These are phyloP conservation scores for Bradypodion pumilum DNA, from an alignment of 2,797 vertebrate species.

Conservation along the genomic window DNA sequence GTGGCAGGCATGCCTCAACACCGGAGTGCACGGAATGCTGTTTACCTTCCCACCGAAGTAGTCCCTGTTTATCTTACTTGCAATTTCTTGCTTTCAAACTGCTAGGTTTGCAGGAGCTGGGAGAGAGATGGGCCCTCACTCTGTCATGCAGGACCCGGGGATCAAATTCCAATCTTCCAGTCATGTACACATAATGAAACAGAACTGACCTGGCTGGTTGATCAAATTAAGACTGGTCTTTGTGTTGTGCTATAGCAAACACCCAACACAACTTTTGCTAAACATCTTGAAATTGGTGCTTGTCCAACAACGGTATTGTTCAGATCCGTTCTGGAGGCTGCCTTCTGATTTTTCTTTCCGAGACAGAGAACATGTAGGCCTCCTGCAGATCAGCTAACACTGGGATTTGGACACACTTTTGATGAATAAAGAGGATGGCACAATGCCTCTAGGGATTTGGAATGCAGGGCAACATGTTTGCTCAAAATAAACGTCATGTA, in stretches of 20 bases:
- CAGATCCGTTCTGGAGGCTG: background rate
- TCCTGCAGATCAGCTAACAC: constrained; percentile 34
- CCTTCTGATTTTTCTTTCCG: constrained; percentile 50
- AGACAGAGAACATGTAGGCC: constrained; percentile 33
- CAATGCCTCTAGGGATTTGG: constrained; percentile 45
- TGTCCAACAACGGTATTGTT: constrained; percentile 10
- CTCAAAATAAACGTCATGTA: constrained; percentile 68
- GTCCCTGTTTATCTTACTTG: too few species aligned
- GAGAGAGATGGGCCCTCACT: too few species aligned
- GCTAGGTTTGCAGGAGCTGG: too few species aligned
- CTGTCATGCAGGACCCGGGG: too few species aligned
- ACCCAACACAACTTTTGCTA: constrained; percentile 18
- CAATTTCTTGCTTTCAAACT: too few species aligned
- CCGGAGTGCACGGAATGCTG: too few species aligned
- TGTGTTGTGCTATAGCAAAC: background rate
- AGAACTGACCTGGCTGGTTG: constrained; percentile 1
- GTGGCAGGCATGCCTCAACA: too few species aligned
- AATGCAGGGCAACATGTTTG: constrained; percentile 64
- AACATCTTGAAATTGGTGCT: constrained; percentile 31
- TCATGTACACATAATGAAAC: too few species aligned
- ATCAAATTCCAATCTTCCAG: too few species aligned
- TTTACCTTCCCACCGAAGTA: too few species aligned
- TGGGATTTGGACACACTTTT: constrained; percentile 62
- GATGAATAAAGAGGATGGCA: constrained; percentile 66
- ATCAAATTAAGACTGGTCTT: constrained; percentile 32